Conservation (phyloP, 1,140 invertebrate genomes). For the Zaprionus vittiger region DNA sequence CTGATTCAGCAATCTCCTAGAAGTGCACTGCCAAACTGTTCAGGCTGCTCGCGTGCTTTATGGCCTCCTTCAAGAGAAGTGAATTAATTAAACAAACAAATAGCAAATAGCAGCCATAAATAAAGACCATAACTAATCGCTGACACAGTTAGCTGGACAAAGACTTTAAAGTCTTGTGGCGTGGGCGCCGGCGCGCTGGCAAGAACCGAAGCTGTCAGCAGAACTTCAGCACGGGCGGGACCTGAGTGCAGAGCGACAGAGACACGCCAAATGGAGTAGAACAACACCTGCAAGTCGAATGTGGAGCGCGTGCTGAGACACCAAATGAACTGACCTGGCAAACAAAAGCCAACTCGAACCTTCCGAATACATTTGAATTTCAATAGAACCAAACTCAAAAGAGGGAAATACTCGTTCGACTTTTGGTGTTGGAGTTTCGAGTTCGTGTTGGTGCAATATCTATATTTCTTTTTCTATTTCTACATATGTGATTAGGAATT, state of each 20-base stretch:
- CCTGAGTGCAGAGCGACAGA: neutral
- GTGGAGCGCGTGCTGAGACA: constrained; percentile 59
- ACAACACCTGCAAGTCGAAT: constrained; percentile 65
- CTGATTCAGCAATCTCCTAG: neutral
- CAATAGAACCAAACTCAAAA: constrained; percentile 47
- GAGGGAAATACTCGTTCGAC: neutral
- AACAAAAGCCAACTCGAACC: constrained; percentile 27
- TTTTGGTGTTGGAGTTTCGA: neutral
- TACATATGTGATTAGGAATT: constrained; percentile 3
- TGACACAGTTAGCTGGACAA: constrained; percentile 78
- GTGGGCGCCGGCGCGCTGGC: constrained; percentile 60
- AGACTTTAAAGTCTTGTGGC: constrained; percentile 57
- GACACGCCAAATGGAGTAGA: constrained; percentile 2
- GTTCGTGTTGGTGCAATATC: neutral
- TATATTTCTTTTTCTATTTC: constrained; percentile 4
- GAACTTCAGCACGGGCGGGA: constrained; percentile 54
- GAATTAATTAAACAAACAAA: constrained; percentile 76
- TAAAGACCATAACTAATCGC: constrained; percentile 76
- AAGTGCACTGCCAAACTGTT: neutral
- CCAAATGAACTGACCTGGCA: constrained; percentile 46
- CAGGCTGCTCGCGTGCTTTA: neutral
- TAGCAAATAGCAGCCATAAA: constrained; percentile 71
- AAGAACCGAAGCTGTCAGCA: constrained; percentile 53
- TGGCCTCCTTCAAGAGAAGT: constrained; percentile 13
- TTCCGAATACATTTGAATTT: constrained; percentile 31